These are phyloP conservation scores for Brachymystax lenok DNA, from an alignment of 2,797 vertebrate genomes.

Conservation along the genomic window DNA sequence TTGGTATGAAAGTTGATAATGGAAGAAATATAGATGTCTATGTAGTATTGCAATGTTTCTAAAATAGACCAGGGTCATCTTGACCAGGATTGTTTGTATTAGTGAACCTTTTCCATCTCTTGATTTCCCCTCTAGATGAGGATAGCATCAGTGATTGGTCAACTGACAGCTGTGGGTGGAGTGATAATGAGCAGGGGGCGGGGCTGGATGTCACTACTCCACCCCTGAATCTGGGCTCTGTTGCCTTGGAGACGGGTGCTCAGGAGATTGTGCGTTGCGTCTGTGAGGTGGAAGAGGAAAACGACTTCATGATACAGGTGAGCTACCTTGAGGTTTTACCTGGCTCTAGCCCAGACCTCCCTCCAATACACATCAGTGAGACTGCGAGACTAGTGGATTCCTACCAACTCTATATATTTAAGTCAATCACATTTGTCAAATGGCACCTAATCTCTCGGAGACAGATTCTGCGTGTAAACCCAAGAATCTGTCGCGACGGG, in stretches of 20 bases:
- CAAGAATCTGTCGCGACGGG: no score
- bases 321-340: neutral
- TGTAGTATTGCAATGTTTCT: no score
- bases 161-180: conserved; percentile 92
- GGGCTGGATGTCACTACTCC: conserved; percentile 87
- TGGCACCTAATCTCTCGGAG: no score
- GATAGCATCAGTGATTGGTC: conserved; percentile 92
- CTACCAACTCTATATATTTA: no score
- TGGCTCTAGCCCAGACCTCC: neutral
- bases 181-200: conserved; percentile 86
- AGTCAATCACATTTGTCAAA: no score
- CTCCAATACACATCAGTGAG: conserved; percentile 3
- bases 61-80: no score
- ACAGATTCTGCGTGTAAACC: no score
- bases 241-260: conserved; percentile 78
- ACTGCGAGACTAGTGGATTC: no score
- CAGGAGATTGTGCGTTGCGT: conserved; percentile 92
- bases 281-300: conserved; percentile 95
- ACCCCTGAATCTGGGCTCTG: conserved; percentile 82
- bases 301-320: conserved; percentile 99
- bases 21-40: no score
- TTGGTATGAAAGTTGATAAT: no score
- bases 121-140: conserved; percentile 78
- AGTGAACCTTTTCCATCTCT: neutral
- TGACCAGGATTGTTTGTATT: conserved; percentile 1